phyloP scores from a whole-genome alignment of 2,888 invertebrate genomes.

The Hydrotaea cyrtoneurina region DNA sequence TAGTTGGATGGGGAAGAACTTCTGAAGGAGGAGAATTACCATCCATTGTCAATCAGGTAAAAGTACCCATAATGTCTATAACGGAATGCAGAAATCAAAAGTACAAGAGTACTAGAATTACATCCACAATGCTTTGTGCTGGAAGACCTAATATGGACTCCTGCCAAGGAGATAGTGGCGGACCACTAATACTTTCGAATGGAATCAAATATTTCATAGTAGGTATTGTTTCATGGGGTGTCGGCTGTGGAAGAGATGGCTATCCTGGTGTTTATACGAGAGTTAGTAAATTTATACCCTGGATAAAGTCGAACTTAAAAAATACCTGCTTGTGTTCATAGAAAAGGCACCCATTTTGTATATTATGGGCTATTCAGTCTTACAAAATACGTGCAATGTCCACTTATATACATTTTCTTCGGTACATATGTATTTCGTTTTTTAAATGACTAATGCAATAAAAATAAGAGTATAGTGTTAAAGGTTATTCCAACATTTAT shows the following conservation, averaged over 20 bases:
- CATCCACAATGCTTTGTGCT: conserved; percentile 92
- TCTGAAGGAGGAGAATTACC: conserved; percentile 91
- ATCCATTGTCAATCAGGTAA: conserved; percentile 90
- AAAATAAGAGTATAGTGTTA: too few relatives aligned
- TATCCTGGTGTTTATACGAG: conserved; percentile 82
- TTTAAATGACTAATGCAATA: too few relatives aligned
- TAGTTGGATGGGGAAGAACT: conserved; percentile 93
- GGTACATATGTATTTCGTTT: too few relatives aligned
- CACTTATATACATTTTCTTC: too few relatives aligned
- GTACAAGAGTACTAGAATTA: conserved; percentile 91
- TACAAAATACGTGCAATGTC: too few relatives aligned
- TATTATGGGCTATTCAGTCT: too few relatives aligned
- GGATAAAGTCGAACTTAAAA: conserved; percentile 88
- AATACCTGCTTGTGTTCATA: conserved; percentile 87
- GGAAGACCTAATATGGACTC: conserved; percentile 91
- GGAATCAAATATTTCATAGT: conserved; percentile 90
- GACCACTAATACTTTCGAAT: conserved; percentile 88
- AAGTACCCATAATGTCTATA: conserved; percentile 90
- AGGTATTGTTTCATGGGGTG: conserved; percentile 93
- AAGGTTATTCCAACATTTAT: too few relatives aligned
- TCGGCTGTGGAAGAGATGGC: conserved; percentile 82
- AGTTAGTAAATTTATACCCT: conserved; percentile 83
- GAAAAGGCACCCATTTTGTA: too few relatives aligned
- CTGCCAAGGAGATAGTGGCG: conserved; percentile 94
- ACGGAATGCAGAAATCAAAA: conserved; percentile 91